phyloP scores from a whole-genome alignment of 2,888 invertebrate genomes.

The Labia minor region DNA sequence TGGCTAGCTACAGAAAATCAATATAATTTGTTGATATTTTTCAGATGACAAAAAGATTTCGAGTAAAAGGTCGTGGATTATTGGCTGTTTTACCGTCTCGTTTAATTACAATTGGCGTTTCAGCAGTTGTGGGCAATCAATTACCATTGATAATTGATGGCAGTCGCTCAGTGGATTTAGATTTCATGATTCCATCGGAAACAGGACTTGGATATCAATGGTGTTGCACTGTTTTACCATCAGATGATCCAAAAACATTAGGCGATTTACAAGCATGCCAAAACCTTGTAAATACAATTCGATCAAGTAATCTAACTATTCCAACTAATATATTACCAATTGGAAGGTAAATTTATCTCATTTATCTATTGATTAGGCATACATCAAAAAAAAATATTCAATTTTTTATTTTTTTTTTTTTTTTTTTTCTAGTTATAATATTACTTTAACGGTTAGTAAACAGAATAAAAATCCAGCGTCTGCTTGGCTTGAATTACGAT shows the following conservation, averaged over 20 bases:
- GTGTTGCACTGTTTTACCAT: not conserved
- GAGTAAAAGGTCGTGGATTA: not conserved
- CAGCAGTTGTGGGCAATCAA: not conserved
- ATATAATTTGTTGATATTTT: not conserved
- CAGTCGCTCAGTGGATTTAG: not conserved
- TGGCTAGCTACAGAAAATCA: no score
- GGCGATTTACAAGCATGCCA: not conserved
- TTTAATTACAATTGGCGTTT: not conserved
- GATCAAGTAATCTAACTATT: not conserved
- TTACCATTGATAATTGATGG: not conserved
- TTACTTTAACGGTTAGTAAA: not conserved
- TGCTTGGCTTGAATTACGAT: not conserved
- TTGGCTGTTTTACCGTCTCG: not conserved
- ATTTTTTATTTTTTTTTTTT: no score
- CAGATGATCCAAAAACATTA: not conserved
- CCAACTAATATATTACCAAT: not conserved
- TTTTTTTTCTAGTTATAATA: not conserved
- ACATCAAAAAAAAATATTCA: no score
- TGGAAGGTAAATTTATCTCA: not conserved
- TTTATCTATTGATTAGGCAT: no score
- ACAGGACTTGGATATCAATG: not conserved
- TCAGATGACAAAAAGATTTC: not conserved
- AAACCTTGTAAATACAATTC: not conserved
- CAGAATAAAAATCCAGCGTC: not conserved
- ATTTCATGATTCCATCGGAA: not conserved